phyloP scores from a whole-genome alignment of 1,140 invertebrate genomes.

The Solenopsis invicta region DNA sequence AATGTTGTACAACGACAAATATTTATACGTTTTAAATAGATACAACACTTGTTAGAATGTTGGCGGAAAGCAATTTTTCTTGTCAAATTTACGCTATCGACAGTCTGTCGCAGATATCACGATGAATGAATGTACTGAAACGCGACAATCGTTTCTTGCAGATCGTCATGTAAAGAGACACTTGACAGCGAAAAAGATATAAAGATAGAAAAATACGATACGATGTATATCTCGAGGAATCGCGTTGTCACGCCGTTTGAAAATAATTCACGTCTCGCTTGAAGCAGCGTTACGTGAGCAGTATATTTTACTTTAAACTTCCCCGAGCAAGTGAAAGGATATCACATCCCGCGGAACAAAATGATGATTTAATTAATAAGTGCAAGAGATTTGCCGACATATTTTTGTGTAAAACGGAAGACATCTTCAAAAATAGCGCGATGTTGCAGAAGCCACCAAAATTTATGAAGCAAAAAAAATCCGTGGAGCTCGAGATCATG shows the following conservation, averaged over 20 bases:
- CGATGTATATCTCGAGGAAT: slow-evolving; percentile 17
- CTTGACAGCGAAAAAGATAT: slow-evolving; percentile 35
- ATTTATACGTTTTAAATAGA: slow-evolving; percentile 55
- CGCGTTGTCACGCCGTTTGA: slow-evolving; percentile 25
- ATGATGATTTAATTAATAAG: slow-evolving; percentile 41
- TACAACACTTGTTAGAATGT: slow-evolving; percentile 48
- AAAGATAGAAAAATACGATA: slow-evolving; percentile 36
- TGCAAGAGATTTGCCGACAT: not conserved
- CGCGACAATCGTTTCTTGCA: slow-evolving; percentile 55
- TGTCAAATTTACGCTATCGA: slow-evolving; percentile 57
- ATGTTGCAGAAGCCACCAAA: not conserved
- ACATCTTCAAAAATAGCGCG: not conserved
- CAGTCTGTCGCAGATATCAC: slow-evolving; percentile 44
- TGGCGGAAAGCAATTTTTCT: slow-evolving; percentile 52
- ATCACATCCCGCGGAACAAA: not conserved
- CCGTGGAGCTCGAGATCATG: slow-evolving; percentile 33
- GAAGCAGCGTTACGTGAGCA: slow-evolving; percentile 12
- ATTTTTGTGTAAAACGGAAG: not conserved
- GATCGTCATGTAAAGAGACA: slow-evolving; percentile 52
- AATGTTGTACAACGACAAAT: slow-evolving; percentile 27
- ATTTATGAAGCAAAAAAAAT: slow-evolving; percentile 28
- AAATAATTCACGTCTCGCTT: slow-evolving; percentile 43
- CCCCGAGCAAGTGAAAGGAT: not conserved
- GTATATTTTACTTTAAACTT: slow-evolving; percentile 28
- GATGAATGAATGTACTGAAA: slow-evolving; percentile 36